A percentile compares a stretch with the other conserved stretches of the same genome.
Conservation (phyloP, 2,113 vertebrate genomes). For the Dasyornis broadbenti region DNA sequence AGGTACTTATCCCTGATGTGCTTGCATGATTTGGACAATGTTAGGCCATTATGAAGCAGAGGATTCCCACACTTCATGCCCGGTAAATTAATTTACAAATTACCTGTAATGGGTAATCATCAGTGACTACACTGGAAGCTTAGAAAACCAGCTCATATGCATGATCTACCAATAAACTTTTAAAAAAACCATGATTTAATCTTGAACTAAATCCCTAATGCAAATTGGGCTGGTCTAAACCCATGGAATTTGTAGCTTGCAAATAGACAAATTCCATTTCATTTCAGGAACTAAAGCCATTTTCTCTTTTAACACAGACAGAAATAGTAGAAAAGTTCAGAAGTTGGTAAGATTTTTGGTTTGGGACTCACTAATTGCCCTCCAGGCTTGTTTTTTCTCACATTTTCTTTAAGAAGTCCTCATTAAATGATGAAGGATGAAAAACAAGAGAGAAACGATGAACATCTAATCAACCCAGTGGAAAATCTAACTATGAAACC, state of each 20-base stretch:
- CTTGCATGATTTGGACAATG: not conserved
- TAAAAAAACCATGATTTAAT: not conserved
- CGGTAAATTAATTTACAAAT: not conserved
- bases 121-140: not conserved
- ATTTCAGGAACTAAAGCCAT: not conserved
- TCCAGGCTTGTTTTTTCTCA: not conserved
- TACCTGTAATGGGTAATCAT: not conserved
- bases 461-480: not conserved
- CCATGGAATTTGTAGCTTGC: not conserved
- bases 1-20: not conserved
- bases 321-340: not conserved
- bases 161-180: not conserved
- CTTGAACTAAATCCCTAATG: not conserved
- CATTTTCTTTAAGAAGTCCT: not conserved
- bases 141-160: not conserved
- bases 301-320: not conserved
- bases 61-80: not conserved
- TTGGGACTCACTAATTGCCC: not conserved
- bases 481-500: not conserved
- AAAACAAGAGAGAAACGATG: not conserved
- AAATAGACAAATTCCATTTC: not conserved
- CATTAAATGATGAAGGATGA: not conserved
- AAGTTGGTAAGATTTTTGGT: not conserved
- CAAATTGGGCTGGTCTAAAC: not conserved
- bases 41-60: not conserved